phyloP scores from a whole-genome alignment of 2,113 vertebrate species.

The Rhabdomys dilectus region DNA sequence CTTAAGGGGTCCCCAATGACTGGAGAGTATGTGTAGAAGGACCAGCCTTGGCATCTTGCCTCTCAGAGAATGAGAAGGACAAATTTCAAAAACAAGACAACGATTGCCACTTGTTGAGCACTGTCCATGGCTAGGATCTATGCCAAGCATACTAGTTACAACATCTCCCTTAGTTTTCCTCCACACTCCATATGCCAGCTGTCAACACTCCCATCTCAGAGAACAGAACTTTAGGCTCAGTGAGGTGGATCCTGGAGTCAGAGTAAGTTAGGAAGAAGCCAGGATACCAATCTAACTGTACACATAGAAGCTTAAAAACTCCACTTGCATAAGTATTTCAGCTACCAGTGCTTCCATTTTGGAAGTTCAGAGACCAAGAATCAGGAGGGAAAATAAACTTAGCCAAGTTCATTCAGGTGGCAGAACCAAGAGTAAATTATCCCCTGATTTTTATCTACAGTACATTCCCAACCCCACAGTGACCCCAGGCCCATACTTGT shows the following conservation, averaged over 20 bases:
- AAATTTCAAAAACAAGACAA: not conserved
- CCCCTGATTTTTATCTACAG: constrained; percentile 49
- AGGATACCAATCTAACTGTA: not conserved
- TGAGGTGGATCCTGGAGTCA: not conserved
- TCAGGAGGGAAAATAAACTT: not conserved
- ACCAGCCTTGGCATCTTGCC: not conserved
- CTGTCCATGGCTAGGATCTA: not conserved
- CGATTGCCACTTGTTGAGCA: not conserved
- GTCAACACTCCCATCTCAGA: not conserved
- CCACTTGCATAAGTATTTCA: not conserved
- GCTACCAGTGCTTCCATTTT: not conserved
- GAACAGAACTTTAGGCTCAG: not conserved
- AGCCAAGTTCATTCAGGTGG: not conserved
- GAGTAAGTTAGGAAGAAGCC: rapidly evolving
- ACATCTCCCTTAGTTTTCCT: not conserved
- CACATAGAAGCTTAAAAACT: not conserved
- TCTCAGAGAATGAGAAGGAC: not conserved
- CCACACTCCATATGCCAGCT: not conserved
- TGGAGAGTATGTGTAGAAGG: not conserved
- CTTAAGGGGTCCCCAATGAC: rapidly evolving
- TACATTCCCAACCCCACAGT: constrained; percentile 25
- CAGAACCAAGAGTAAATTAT: constrained; percentile 11
- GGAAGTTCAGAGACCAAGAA: not conserved
- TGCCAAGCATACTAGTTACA: not conserved
- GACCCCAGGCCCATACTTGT: constrained; percentile 19